These are phyloP conservation scores for Deilephila porcellus DNA, from an alignment of 2,888 invertebrate species.

Conservation along the genomic window DNA sequence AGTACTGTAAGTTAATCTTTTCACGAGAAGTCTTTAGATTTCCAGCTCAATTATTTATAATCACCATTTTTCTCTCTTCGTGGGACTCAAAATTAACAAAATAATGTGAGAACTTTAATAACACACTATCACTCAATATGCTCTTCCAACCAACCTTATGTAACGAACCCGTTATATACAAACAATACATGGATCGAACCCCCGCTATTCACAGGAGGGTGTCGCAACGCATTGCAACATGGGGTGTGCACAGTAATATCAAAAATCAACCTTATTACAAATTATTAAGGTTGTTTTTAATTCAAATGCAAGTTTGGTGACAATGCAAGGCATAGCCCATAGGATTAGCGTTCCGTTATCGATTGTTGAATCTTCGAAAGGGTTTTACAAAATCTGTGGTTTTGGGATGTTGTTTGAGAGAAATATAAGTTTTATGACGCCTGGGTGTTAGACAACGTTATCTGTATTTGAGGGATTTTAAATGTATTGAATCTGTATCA, in stretches of 20 bases:
- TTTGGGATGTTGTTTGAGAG: background rate
- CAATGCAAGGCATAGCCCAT: background rate
- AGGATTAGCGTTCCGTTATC: constrained; percentile 24
- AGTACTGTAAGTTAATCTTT: no score
- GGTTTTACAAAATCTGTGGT: constrained; percentile 14
- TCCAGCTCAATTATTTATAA: no score
- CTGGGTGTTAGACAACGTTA: background rate
- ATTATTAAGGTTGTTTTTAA: background rate
- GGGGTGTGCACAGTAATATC: background rate
- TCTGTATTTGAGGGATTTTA: background rate
- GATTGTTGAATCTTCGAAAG: constrained; percentile 20
- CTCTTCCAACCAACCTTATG: background rate
- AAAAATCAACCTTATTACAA: background rate
- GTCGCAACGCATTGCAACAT: constrained; percentile 11
- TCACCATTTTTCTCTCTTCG: no score
- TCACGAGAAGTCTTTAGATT: no score
- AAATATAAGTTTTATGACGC: background rate
- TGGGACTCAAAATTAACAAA: background rate
- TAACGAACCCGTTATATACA: constrained; percentile 9
- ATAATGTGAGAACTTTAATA: background rate
- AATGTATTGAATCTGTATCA: background rate
- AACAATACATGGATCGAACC: constrained; percentile 9
- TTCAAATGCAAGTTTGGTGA: background rate
- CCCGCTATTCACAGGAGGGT: constrained; percentile 7
- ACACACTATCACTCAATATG: background rate